Percentiles rank a stretch among this genome's conserved stretches.
phyloP scores from a whole-genome alignment of 2,113 vertebrate genomes.

The Syrmaticus mikado region DNA sequence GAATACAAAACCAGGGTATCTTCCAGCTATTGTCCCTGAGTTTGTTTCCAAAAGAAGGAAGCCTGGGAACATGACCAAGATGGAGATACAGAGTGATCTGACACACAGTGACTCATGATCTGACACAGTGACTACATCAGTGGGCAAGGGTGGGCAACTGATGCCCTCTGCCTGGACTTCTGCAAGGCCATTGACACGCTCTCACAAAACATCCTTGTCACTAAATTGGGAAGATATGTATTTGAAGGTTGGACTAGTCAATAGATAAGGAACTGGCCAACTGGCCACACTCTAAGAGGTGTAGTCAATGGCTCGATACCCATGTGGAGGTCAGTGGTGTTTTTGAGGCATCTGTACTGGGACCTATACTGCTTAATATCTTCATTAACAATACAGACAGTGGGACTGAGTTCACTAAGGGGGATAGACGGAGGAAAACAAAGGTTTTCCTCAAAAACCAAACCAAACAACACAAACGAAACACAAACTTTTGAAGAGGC shows the following conservation, averaged over 20 bases:
- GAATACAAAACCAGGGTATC: background rate
- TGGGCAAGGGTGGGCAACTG: background rate
- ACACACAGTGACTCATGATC: background rate
- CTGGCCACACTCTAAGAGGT: background rate
- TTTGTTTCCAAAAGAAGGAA: background rate
- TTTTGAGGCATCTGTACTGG: background rate
- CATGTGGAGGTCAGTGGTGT: background rate
- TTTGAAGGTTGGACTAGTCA: background rate
- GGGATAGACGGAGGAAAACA: background rate
- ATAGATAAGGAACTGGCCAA: background rate
- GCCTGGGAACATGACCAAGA: background rate
- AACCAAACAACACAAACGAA: background rate
- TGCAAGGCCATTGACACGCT: background rate
- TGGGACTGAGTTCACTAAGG: background rate
- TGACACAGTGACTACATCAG: background rate
- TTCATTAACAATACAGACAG: background rate
- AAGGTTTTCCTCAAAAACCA: background rate
- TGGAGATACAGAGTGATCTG: background rate
- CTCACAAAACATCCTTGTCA: background rate
- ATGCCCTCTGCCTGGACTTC: background rate
- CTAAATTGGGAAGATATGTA: background rate
- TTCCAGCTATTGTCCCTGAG: background rate
- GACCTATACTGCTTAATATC: background rate
- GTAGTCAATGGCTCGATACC: background rate
- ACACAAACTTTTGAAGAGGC: background rate